phyloP scores from a whole-genome alignment of 2,888 invertebrate species.

The Timema podura region DNA sequence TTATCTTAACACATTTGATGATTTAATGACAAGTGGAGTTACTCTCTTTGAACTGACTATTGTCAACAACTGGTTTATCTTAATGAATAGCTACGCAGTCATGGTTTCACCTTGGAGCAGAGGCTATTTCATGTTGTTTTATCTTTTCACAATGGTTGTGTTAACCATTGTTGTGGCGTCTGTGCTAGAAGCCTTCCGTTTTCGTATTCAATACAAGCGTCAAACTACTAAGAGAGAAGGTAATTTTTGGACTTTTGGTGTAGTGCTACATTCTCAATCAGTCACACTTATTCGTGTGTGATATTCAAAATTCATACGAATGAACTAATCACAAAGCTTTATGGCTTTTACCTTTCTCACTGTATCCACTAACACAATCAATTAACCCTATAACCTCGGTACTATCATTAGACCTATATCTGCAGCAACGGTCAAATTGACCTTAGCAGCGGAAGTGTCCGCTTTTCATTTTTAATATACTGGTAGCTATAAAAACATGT shows the following conservation, averaged over 20 bases:
- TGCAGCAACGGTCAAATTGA: too few relatives aligned
- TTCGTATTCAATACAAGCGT: slow-evolving; percentile 80
- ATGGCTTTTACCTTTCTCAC: background rate
- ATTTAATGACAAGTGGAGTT: slow-evolving; percentile 71
- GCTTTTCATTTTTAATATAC: too few relatives aligned
- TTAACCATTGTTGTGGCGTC: slow-evolving; percentile 86
- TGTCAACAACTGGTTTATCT: slow-evolving; percentile 89
- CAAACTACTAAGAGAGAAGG: slow-evolving; percentile 74
- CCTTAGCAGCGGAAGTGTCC: too few relatives aligned
- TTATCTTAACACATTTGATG: slow-evolving; percentile 80
- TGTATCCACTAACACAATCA: too few relatives aligned
- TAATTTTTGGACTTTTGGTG: slow-evolving; percentile 39
- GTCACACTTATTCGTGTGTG: slow-evolving; percentile 17
- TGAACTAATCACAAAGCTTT: background rate
- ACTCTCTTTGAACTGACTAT: slow-evolving; percentile 86
- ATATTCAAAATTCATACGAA: background rate
- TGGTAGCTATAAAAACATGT: too few relatives aligned
- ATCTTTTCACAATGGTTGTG: slow-evolving; percentile 86
- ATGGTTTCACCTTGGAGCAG: slow-evolving; percentile 68
- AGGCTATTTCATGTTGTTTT: slow-evolving; percentile 85
- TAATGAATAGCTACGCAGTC: slow-evolving; percentile 80
- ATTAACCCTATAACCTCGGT: background rate
- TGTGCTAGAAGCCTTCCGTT: slow-evolving; percentile 82
- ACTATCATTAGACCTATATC: too few relatives aligned
- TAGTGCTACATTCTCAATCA: background rate